A percentile compares a stretch with the other conserved stretches of the same genome.
phyloP scores from a whole-genome alignment of 1,140 invertebrate species.

The Oppia nitens region DNA sequence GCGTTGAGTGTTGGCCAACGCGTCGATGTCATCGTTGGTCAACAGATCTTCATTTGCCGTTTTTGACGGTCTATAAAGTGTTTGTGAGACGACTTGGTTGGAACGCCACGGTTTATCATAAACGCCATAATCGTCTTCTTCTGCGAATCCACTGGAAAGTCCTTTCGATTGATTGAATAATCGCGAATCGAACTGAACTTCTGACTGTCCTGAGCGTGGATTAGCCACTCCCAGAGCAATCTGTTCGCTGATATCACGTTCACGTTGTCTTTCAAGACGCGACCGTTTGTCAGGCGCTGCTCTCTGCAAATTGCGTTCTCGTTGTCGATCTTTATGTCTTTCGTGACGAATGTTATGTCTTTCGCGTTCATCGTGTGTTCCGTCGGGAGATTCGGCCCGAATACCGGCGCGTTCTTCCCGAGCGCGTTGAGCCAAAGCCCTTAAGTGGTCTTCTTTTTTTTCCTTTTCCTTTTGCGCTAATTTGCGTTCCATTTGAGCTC shows the following conservation, averaged over 20 bases:
- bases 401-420: constrained; percentile 81
- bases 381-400: constrained; percentile 33
- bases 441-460: constrained; percentile 87
- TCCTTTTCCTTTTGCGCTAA: constrained; percentile 95
- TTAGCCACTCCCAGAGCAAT: constrained; percentile 91
- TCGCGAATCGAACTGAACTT: constrained; percentile 85
- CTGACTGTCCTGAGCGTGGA: constrained; percentile 43
- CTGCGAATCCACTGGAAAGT: constrained; percentile 88
- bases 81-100: constrained; percentile 58
- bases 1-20: constrained; percentile 55
- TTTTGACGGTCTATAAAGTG: constrained; percentile 79
- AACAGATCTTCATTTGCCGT: constrained; percentile 62
- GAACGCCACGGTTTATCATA: constrained; percentile 67
- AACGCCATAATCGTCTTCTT: constrained; percentile 94
- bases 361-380: constrained; percentile 59
- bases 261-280: constrained; percentile 71
- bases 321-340: constrained; percentile 71
- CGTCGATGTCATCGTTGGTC: constrained; percentile 73
- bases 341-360: constrained; percentile 76
- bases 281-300: constrained; percentile 87
- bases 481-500: constrained; percentile 89
- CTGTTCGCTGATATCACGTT: constrained; percentile 95
- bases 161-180: constrained; percentile 90
- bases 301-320: constrained; percentile 78
- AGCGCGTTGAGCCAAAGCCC: constrained; percentile 83